These are phyloP conservation scores for Mnemiopsis leidyi DNA, from an alignment of 37 sponge, comb jelly and placozoan species.

Conservation along the genomic window DNA sequence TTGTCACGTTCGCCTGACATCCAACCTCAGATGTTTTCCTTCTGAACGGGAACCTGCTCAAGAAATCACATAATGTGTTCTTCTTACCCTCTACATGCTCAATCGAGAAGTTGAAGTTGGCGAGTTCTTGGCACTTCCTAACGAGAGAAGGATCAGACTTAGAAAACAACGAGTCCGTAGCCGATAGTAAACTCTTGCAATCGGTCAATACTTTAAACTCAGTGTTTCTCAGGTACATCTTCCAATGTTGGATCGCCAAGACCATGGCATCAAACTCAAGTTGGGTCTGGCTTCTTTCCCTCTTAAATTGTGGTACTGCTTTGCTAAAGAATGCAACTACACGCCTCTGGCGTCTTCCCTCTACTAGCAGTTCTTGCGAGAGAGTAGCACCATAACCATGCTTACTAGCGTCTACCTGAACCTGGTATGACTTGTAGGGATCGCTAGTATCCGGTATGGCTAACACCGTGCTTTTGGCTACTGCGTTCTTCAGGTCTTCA, in stretches of 20 bases:
- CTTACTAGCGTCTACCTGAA: background rate
- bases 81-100: background rate
- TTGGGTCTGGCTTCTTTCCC: background rate
- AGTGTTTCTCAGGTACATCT: background rate
- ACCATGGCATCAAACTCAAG: background rate
- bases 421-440: background rate
- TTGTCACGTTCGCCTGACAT: too few species aligned
- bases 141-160: background rate
- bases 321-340: background rate
- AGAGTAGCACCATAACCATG: background rate
- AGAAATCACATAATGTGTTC: background rate
- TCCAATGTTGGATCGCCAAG: background rate
- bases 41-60: background rate
- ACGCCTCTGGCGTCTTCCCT: background rate
- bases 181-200: background rate
- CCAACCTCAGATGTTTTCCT: too few species aligned
- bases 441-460: background rate
- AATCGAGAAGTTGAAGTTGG: background rate
- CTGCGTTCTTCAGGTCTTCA: background rate
- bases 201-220: background rate
- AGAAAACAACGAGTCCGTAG: background rate
- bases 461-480: background rate
- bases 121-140: background rate
- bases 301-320: background rate
- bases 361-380: too few species aligned